Evolutionary conservation across 1,140 invertebrate genomes (phyloP).

Genomic region (Cephus cinctus): DNA sequence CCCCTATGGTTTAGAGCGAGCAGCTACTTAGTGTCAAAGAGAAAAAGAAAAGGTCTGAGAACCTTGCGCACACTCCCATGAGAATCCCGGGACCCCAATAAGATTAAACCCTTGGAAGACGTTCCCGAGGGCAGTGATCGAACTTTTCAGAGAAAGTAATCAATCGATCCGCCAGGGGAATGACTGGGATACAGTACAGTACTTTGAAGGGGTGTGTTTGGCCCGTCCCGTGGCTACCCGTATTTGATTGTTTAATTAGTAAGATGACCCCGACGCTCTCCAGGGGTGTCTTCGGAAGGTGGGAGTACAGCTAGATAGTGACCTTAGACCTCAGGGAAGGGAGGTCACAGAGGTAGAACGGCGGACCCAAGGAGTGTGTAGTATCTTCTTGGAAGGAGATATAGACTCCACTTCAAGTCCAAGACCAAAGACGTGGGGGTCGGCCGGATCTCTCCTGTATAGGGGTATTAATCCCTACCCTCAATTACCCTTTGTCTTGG

Average conservation of each 20-base stretch:
- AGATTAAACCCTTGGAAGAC: background rate
- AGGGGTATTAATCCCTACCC: constrained; percentile 59
- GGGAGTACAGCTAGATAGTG: too few species aligned
- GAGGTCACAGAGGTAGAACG: constrained; percentile 19
- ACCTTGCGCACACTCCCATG: too few species aligned
- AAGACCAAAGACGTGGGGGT: constrained; percentile 36
- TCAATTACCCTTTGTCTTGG: constrained; percentile 60
- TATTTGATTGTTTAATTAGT: constrained; percentile 60
- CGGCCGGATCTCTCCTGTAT: constrained; percentile 52
- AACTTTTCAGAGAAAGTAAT: constrained; percentile 50
- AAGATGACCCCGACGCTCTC: constrained; percentile 50
- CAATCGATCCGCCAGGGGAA: constrained; percentile 34
- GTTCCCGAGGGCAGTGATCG: constrained; percentile 29
- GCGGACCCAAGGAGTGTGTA: constrained; percentile 12
- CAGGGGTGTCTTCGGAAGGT: constrained; percentile 16
- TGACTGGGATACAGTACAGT: background rate
- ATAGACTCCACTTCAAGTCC: constrained; percentile 33
- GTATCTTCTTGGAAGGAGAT: constrained; percentile 21
- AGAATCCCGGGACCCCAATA: too few species aligned
- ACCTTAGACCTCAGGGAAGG: constrained; percentile 8
- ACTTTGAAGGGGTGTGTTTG: background rate
- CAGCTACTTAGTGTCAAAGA: too few species aligned
- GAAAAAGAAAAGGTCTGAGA: too few species aligned
- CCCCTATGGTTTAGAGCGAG: too few species aligned
- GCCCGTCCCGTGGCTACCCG: constrained; percentile 39